These are phyloP conservation scores for Xyliphius kryptos DNA, from an alignment of 2,113 vertebrate genomes.

Conservation along the genomic window DNA sequence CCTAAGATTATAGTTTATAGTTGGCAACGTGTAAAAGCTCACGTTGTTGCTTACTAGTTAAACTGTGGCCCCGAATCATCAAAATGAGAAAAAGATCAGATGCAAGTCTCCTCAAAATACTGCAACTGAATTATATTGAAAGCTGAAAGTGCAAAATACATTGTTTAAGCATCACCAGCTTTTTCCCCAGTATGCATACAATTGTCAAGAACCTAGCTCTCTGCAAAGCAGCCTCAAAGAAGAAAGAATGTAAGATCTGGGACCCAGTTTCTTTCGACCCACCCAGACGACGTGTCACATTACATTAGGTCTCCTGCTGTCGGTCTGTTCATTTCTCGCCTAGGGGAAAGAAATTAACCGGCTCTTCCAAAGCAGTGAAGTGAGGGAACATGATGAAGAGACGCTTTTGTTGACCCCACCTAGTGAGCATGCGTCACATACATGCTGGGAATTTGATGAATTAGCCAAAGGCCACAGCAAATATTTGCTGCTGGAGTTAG, in stretches of 20 bases:
- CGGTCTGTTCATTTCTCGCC: conserved; percentile 21
- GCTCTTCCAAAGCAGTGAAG: conserved; percentile 10
- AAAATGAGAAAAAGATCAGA: conserved; percentile 31
- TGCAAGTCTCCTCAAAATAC: conserved; percentile 23
- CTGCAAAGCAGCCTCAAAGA: not conserved
- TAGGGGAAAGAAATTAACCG: conserved; percentile 31
- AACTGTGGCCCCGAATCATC: conserved; percentile 4
- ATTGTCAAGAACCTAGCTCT: not conserved
- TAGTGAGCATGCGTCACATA: conserved; percentile 46
- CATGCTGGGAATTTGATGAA: conserved; percentile 59
- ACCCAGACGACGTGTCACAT: conserved; percentile 36
- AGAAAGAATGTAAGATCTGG: conserved; percentile 26
- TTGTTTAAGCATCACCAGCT: conserved; percentile 16
- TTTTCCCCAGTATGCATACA: not conserved
- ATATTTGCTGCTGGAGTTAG: conserved; percentile 54
- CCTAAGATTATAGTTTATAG: not conserved
- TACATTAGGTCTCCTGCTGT: conserved; percentile 28
- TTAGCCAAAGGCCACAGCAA: conserved; percentile 56
- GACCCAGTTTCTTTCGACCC: conserved; percentile 14
- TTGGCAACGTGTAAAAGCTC: conserved; percentile 12
- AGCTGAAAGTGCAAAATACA: not conserved
- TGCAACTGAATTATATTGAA: conserved; percentile 10
- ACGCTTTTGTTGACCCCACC: conserved; percentile 47
- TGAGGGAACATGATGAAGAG: conserved; percentile 12
- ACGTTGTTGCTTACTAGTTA: conserved; percentile 24